Evolutionary conservation across 1,140 invertebrate genomes (phyloP), one percentile per base, ranked within the genome.

Genomic region (Lepidurus apus): DNA sequence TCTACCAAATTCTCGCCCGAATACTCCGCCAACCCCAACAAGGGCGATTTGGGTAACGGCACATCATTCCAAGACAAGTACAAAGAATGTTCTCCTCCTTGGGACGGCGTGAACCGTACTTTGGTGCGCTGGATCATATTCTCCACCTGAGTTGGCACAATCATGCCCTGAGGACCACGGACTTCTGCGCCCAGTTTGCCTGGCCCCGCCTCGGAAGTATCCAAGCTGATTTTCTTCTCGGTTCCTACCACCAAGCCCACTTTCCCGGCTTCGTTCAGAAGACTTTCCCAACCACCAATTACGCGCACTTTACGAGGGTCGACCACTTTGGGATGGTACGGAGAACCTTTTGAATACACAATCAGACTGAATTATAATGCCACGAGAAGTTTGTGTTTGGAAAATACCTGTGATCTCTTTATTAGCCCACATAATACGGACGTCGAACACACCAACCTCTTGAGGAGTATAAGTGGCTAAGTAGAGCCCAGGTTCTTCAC

Each of bases 271-370:
- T 86, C 92, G 45, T 93, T 88, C 26, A 91, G 88, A 83, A 94
- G 92, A 77, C 85, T 86, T 17, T 93, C 90, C 94, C 95, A 97
- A 0, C 96, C 94, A 43, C 94, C 93, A 81, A 90, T 90, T 9
- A 91, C 86, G 34, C 89, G 83, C 21, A 92, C 86, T 83, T 91
- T 92, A 47, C 87, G 82, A 1, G 89, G 87, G 83, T 93, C 91
- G 24, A 93, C 88, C 44, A 94, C 89, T 80, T 89, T 88, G 1
- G 92, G 91, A 82, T 91, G 89, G 86, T 91, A 93, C 0, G 92
- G 92, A 78, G 90, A 92, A 43, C 91, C 91, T 85, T 79, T 3
- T 82, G 80, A 80, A 53, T 47, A 53, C 73, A 74, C 74, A 4
- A 43, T n/a, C 74, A 65, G 43, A 34, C 2, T n/a, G 42, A 7